These are phyloP conservation scores for Leucosticte australis DNA, from an alignment of 2,113 vertebrate genomes.

Conservation along the genomic window DNA sequence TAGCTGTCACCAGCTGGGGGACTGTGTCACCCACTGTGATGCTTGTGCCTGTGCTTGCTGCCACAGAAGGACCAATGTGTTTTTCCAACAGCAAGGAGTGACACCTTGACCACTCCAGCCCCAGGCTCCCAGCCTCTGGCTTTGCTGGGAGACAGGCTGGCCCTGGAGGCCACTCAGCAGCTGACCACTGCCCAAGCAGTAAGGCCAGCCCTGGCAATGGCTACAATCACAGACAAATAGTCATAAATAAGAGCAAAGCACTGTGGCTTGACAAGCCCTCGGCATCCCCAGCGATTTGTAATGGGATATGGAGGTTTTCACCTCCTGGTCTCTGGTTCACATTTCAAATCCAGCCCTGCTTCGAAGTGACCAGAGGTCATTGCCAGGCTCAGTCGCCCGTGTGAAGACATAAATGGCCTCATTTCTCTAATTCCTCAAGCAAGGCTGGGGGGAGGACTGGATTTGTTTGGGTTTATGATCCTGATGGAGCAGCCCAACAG, in stretches of 20 bases:
- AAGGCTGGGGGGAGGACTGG: neutral
- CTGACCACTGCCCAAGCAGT: neutral
- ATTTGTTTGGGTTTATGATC: slow-evolving; percentile 18
- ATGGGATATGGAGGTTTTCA: slow-evolving; percentile 58
- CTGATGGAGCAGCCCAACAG: neutral
- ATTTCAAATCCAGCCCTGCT: slow-evolving; percentile 61
- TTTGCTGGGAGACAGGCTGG: neutral
- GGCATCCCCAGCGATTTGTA: slow-evolving; percentile 44
- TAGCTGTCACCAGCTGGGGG: neutral
- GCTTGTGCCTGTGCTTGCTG: neutral
- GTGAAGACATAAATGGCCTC: slow-evolving; percentile 47
- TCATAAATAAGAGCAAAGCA: slow-evolving; percentile 63
- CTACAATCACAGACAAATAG: neutral
- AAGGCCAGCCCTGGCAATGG: neutral
- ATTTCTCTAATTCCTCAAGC: slow-evolving; percentile 37
- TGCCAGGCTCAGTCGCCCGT: slow-evolving; percentile 32
- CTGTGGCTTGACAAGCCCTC: slow-evolving; percentile 28
- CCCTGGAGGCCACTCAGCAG: neutral
- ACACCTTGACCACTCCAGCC: neutral
- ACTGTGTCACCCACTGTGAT: neutral
- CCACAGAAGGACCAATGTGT: neutral
- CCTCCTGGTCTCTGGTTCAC: slow-evolving; percentile 60
- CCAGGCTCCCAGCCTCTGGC: neutral
- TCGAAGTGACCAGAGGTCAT: slow-evolving; percentile 54
- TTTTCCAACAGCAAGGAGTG: neutral